These are phyloP conservation scores for Platanista minor DNA, from an alignment of 2,113 vertebrate genomes.

Conservation along the genomic window DNA sequence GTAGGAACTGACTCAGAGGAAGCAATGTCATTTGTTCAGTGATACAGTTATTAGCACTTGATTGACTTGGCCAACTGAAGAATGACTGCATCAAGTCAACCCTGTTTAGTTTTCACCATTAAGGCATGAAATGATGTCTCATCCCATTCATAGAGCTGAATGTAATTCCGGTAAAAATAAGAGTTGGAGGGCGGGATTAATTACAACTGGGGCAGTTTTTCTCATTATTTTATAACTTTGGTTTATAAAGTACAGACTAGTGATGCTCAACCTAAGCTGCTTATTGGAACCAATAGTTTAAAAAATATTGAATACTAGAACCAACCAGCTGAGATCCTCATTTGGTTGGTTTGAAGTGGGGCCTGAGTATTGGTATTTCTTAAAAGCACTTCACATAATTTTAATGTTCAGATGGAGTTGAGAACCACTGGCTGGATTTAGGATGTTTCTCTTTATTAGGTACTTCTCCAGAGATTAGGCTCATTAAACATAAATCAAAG, in stretches of 20 bases:
- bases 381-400: background rate
- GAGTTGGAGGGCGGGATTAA: background rate
- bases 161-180: background rate
- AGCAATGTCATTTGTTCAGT: background rate
- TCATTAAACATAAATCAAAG: background rate
- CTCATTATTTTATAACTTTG: background rate
- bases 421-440: background rate
- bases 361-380: background rate
- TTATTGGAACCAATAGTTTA: background rate
- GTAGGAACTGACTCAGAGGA: constrained; percentile 6
- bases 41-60: too few relatives aligned
- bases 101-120: background rate
- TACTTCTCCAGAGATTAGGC: background rate
- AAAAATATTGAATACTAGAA: background rate
- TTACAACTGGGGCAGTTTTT: background rate
- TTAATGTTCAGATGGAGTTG: background rate
- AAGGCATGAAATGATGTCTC: background rate
- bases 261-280: background rate
- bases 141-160: background rate
- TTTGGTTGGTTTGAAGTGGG: background rate
- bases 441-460: background rate
- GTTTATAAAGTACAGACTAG: background rate
- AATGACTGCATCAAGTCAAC: background rate
- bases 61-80: background rate
- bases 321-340: background rate